Percentiles rank a stretch among this genome's conserved stretches.
Evolutionary conservation across 64 coral and sea anemone species (phyloP).

Genomic region (Stichodactyla helianthus): DNA sequence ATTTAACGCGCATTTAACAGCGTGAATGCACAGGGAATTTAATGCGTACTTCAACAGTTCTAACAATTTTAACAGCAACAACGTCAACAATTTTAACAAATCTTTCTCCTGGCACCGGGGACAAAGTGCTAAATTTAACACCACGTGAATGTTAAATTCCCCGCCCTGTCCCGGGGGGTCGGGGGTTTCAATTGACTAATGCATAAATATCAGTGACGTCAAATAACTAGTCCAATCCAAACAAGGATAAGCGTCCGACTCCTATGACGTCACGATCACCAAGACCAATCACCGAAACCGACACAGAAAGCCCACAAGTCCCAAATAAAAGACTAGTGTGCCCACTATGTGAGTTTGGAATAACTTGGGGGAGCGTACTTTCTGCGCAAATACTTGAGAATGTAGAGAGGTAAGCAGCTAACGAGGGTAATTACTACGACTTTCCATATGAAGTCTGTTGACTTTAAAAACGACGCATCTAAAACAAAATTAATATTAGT

Average conservation of each 20-base stretch:
- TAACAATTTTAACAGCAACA: no score
- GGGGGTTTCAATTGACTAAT: no score
- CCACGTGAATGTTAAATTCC: no score
- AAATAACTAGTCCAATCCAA: not conserved
- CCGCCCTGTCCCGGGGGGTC: no score
- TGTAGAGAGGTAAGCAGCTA: conserved; percentile 96
- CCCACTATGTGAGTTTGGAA: conserved; percentile 83
- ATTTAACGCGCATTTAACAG: no score
- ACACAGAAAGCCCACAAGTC: not conserved
- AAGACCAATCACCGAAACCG: not conserved
- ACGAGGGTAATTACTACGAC: conserved; percentile 92
- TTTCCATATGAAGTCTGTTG: conserved; percentile 85
- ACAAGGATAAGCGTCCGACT: not conserved
- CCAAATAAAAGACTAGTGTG: not conserved
- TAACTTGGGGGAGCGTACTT: conserved; percentile 98
- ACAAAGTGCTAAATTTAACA: no score
- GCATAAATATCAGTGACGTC: no score
- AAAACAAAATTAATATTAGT: conserved; percentile 26
- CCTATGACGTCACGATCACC: not conserved
- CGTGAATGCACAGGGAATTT: no score
- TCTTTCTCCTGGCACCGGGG: no score
- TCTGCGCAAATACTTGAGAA: conserved; percentile 84
- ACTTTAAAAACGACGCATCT: conserved; percentile 80
- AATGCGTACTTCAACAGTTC: no score
- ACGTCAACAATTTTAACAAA: no score